Conservation (phyloP, 2,113 vertebrate species). For the Prionailurus viverrinus region DNA sequence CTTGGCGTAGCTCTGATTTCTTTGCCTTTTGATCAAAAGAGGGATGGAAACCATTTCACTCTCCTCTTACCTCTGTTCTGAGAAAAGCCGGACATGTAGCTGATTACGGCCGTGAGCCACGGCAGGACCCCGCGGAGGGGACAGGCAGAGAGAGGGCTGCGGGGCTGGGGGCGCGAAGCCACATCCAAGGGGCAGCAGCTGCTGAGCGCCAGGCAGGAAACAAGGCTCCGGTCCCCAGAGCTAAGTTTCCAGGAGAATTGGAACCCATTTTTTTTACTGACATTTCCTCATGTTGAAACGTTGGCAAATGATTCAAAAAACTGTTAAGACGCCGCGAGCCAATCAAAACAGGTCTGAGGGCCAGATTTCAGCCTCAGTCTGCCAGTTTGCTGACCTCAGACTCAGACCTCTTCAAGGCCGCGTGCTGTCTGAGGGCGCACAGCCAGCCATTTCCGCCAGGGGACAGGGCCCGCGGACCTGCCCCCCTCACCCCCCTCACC, state of each 20-base stretch:
- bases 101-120: not conserved
- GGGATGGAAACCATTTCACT: not conserved
- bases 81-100: not conserved
- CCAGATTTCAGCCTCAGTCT: not conserved
- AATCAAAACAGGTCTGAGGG: constrained; percentile 63
- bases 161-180: not conserved
- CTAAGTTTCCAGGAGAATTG: not conserved
- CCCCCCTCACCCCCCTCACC: too few relatives aligned
- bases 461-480: too few relatives aligned
- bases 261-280: constrained; percentile 21
- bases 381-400: constrained; percentile 16
- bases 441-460: not conserved
- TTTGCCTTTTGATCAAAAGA: not conserved
- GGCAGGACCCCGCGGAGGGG: rapidly evolving
- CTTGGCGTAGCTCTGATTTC: not conserved
- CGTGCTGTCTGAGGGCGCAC: not conserved
- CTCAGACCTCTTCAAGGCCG: not conserved
- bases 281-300: constrained; percentile 51
- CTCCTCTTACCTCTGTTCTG: not conserved
- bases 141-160: rapidly evolving
- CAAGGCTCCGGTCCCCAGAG: not conserved
- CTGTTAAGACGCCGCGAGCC: not conserved
- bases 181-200: rapidly evolving
- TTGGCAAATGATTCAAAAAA: constrained; percentile 56
- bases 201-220: not conserved